Evolutionary conservation across 2,888 invertebrate genomes (phyloP).

Genomic region (Harmothoe impar): DNA sequence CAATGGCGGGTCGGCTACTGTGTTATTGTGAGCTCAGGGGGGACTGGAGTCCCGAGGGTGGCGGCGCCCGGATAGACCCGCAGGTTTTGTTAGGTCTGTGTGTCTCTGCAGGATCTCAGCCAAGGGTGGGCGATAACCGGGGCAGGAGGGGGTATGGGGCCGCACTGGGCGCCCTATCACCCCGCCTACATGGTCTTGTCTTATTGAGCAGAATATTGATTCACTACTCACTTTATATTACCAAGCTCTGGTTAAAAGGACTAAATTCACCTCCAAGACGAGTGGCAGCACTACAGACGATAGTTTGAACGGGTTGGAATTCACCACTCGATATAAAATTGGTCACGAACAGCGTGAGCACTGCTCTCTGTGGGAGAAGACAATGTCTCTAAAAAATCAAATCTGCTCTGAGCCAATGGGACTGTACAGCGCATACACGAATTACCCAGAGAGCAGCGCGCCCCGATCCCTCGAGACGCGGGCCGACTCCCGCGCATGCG

Average conservation of each 20-base stretch:
- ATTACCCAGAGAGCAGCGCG: constrained; percentile 26
- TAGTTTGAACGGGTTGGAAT: not conserved
- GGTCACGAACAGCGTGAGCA: not conserved
- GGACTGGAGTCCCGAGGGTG: not conserved
- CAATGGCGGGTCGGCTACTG: constrained; percentile 51
- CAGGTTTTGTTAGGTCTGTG: constrained; percentile 42
- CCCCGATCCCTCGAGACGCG: not conserved
- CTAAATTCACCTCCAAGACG: no score
- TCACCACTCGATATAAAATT: not conserved
- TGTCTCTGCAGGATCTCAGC: not conserved
- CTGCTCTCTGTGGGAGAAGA: not conserved
- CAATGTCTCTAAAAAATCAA: constrained; percentile 13
- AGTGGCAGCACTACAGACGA: no score
- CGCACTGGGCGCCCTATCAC: not conserved
- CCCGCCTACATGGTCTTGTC: not conserved
- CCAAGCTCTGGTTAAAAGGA: not conserved
- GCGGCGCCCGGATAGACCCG: constrained; percentile 19
- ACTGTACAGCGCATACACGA: not conserved
- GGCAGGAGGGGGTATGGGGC: not conserved
- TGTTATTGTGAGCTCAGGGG: constrained; percentile 55
- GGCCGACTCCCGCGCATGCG: constrained; percentile 6
- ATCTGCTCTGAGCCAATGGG: not conserved
- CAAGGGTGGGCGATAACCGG: not conserved
- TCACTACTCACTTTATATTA: not conserved
- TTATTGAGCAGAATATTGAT: constrained; percentile 29